A percentile compares a stretch with the other conserved stretches of the same genome.
phyloP scores from a whole-genome alignment of 2,888 invertebrate genomes.

The Phania funesta region DNA sequence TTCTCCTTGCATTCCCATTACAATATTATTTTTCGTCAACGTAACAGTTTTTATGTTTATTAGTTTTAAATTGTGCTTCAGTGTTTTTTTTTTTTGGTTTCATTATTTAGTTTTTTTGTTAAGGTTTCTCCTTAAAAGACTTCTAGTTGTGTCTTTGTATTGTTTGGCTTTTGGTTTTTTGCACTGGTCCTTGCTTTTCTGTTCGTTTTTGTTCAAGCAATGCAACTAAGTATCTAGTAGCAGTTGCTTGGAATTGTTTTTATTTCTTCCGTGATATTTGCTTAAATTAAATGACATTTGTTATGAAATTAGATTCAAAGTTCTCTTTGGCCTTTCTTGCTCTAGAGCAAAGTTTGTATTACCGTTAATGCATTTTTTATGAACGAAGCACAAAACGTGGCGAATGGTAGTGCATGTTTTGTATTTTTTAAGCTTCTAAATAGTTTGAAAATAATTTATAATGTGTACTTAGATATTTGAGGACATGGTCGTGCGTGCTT shows the following conservation, averaged over 20 bases:
- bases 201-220: background rate
- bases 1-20: slow-evolving; percentile 3
- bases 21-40: too few species aligned
- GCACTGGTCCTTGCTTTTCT: slow-evolving; percentile 21
- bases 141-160: slow-evolving; percentile 59
- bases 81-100: slow-evolving; percentile 4
- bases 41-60: slow-evolving; percentile 53
- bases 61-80: slow-evolving; percentile 32
- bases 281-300: slow-evolving; percentile 78
- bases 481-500: too few species aligned
- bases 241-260: slow-evolving; percentile 78
- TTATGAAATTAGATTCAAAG: slow-evolving; percentile 74
- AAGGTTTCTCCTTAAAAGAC: slow-evolving; percentile 20
- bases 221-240: slow-evolving; percentile 65
- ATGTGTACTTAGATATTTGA: too few species aligned
- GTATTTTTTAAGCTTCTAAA: background rate
- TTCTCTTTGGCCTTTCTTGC: slow-evolving; percentile 2
- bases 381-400: background rate
- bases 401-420: background rate
- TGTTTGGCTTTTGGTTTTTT: slow-evolving; percentile 9
- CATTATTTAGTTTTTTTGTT: slow-evolving; percentile 11
- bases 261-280: slow-evolving; percentile 78
- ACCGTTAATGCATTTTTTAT: slow-evolving; percentile 47
- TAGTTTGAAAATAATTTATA: too few species aligned
- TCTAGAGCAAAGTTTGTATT: slow-evolving; percentile 36